Evolutionary conservation across 2,888 invertebrate species (phyloP).

Genomic region (Catocala fraxini): DNA sequence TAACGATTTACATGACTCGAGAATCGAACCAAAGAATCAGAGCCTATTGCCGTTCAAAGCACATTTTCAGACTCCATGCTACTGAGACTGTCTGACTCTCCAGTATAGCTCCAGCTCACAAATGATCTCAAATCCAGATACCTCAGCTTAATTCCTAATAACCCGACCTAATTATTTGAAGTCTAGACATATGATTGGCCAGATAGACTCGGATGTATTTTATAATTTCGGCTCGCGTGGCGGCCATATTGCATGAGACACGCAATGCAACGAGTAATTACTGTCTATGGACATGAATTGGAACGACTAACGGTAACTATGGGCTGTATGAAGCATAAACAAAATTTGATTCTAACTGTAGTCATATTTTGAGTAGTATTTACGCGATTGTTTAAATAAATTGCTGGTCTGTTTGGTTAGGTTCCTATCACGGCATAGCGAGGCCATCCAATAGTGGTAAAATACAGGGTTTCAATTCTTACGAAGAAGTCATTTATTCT

Average conservation of each 20-base stretch:
- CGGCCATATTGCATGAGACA: slow-evolving; percentile 43
- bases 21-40: no score
- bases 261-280: slow-evolving; percentile 40
- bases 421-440: no score
- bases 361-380: neutral
- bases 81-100: no score
- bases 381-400: no score
- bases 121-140: slow-evolving; percentile 15
- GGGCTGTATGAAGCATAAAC: slow-evolving; percentile 20
- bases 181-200: slow-evolving; percentile 39
- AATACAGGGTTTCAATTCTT: no score
- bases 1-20: no score
- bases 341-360: neutral
- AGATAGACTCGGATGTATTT: slow-evolving; percentile 29
- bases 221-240: slow-evolving; percentile 29
- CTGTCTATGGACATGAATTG: slow-evolving; percentile 36
- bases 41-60: no score
- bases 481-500: no score
- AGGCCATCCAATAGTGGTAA: no score
- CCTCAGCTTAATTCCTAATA: neutral
- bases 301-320: slow-evolving; percentile 45
- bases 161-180: slow-evolving; percentile 22
- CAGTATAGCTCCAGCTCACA: neutral
- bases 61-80: no score
- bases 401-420: no score